phyloP scores from a whole-genome alignment of 2,113 vertebrate species.

The Saiga tatarica region DNA sequence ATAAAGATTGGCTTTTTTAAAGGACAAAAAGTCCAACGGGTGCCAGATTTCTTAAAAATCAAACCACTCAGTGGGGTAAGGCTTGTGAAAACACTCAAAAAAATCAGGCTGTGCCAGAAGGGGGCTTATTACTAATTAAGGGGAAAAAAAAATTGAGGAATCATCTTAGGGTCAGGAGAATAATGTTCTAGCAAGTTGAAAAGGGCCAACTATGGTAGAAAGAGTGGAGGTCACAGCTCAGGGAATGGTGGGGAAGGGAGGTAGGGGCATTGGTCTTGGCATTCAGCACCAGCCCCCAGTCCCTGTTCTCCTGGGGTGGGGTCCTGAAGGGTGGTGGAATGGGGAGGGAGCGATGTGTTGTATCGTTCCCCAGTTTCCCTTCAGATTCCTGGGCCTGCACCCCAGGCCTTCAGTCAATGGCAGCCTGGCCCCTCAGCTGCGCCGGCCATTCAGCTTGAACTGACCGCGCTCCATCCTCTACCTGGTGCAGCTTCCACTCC shows the following conservation, averaged over 20 bases:
- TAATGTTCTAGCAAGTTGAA: neutral
- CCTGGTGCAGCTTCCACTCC: neutral
- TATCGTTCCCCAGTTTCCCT: neutral
- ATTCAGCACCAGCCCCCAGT: rapidly evolving
- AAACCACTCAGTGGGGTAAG: neutral
- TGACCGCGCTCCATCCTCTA: neutral
- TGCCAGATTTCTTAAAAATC: conserved; percentile 32
- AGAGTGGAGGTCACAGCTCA: neutral
- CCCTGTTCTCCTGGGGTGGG: neutral
- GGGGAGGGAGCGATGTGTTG: neutral
- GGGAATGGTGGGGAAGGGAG: neutral
- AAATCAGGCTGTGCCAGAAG: neutral
- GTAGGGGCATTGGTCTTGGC: neutral
- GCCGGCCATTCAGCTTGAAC: rapidly evolving
- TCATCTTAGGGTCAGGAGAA: neutral
- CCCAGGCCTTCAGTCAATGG: neutral
- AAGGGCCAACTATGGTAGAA: too few relatives aligned
- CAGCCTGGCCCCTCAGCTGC: neutral
- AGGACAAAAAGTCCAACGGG: neutral
- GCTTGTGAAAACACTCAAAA: neutral
- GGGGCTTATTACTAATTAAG: neutral
- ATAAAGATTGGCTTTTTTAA: neutral
- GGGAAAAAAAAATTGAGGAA: neutral
- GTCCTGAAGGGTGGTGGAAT: neutral
- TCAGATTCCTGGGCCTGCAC: neutral